Conservation (phyloP, 1,140 invertebrate genomes). For the Diachasmimorpha longicaudata region DNA sequence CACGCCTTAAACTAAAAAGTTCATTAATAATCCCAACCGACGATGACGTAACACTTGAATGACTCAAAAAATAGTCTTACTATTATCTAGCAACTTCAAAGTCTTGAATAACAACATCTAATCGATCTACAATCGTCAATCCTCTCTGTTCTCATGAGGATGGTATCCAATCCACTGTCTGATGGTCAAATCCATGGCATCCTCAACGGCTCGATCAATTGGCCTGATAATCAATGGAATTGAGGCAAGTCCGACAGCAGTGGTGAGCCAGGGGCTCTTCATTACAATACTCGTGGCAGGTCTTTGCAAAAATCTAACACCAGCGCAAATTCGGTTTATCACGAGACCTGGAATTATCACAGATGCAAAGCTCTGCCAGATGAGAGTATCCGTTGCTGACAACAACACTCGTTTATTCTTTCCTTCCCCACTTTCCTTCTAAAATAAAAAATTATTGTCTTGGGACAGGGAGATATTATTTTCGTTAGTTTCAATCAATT, state of each 20-base stretch:
- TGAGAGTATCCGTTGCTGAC: constrained; percentile 81
- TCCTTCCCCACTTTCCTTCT: constrained; percentile 34
- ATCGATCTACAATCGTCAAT: constrained; percentile 10
- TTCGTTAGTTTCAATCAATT: constrained; percentile 5
- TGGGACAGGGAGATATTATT: no score
- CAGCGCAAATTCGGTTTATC: constrained; percentile 86
- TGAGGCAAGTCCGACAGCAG: constrained; percentile 78
- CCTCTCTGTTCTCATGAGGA: constrained; percentile 36
- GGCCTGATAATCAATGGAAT: constrained; percentile 94
- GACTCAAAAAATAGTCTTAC: background rate
- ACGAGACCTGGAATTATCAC: constrained; percentile 90
- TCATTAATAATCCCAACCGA: no score
- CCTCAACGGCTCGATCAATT: constrained; percentile 84
- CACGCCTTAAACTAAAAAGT: no score
- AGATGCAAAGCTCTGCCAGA: constrained; percentile 94
- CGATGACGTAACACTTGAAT: no score
- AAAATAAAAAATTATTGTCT: constrained; percentile 33
- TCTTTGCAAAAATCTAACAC: constrained; percentile 65
- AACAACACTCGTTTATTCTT: constrained; percentile 62
- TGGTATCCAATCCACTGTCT: constrained; percentile 58
- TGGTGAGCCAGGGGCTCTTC: constrained; percentile 72
- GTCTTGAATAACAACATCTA: background rate
- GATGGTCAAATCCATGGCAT: constrained; percentile 77
- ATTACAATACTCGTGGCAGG: constrained; percentile 57
- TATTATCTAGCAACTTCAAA: background rate